Evolutionary conservation across 1,140 invertebrate species (phyloP), one percentile per base, ranked within the genome.

Genomic region (Drosophila nigrodunni): DNA sequence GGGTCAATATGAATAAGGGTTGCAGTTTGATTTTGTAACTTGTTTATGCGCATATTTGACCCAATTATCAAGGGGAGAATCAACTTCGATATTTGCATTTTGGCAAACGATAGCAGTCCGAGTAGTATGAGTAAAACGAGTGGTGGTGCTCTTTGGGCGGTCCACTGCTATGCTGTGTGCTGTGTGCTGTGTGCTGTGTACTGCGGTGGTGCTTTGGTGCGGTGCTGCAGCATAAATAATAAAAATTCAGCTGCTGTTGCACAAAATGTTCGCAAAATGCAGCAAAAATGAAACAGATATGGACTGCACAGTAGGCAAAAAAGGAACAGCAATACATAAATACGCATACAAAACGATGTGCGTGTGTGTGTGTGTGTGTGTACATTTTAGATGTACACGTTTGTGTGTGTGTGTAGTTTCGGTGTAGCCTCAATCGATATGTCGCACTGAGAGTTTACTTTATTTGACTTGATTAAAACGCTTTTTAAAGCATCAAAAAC

Each of bases 1-100:
- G 70, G 77, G 77, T 80, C 78, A 76, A 80, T 57, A 75, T 64
- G 39, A 21, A 44, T 43, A 59, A 77, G 25, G 25, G 25, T 39
- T 39, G 90, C 92, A 94, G 91, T 80, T 93, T 54, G 71, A 95
- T 94, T 4, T 82, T 94, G 94, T 13, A 55, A 85, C 77, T 93
- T 95, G 94, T 80, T 90, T 85, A 86, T 81, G 81, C 74, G 77
- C 80, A 79, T 90, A 90, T 80, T 86, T 89, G 86, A 90, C 86
- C 85, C 80, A 89, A 81, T 89, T 89, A 90, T 82, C 41, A 46
- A 39, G 59, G 18, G 52, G 55, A 37, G 34, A n/a, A 21, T 1
- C 34, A 37, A 30, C 50, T 69, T 44, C 37, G 82, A 78, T 82
- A 86, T 86, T 86, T 86, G 82, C 82, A 82, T 82, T 87, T 79